Evolutionary conservation across 2,797 vertebrate genomes (phyloP).

Genomic region (Loriculus beryllinus): DNA sequence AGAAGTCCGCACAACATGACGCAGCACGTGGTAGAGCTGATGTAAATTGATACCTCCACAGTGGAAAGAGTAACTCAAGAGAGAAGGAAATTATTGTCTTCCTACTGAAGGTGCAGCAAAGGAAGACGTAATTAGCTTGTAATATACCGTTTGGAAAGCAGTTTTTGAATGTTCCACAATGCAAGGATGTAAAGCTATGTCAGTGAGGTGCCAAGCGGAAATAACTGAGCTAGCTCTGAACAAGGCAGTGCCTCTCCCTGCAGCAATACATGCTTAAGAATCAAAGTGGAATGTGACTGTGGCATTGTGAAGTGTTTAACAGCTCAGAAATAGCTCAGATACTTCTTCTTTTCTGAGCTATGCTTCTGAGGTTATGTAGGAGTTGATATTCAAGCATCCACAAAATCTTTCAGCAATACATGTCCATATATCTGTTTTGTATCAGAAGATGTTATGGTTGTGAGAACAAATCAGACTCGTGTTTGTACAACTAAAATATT

Average conservation of each 20-base stretch:
- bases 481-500: too few relatives aligned
- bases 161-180: background rate
- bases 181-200: background rate
- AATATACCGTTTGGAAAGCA: background rate
- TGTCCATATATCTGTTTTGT: background rate
- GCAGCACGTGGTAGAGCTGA: background rate
- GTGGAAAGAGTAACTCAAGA: background rate
- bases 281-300: background rate
- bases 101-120: background rate
- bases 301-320: background rate
- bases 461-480: background rate
- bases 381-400: background rate
- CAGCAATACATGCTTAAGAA: background rate
- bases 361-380: background rate
- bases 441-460: background rate
- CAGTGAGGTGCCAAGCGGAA: background rate
- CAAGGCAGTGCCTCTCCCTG: background rate
- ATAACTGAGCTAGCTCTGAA: background rate
- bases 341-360: background rate
- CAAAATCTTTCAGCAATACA: fast-evolving
- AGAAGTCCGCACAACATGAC: background rate
- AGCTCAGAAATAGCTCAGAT: background rate
- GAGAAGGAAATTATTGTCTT: background rate
- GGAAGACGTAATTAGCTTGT: background rate
- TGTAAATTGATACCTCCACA: background rate